phyloP scores from a whole-genome alignment of 2,888 invertebrate genomes.

The Lycaena phlaeas region DNA sequence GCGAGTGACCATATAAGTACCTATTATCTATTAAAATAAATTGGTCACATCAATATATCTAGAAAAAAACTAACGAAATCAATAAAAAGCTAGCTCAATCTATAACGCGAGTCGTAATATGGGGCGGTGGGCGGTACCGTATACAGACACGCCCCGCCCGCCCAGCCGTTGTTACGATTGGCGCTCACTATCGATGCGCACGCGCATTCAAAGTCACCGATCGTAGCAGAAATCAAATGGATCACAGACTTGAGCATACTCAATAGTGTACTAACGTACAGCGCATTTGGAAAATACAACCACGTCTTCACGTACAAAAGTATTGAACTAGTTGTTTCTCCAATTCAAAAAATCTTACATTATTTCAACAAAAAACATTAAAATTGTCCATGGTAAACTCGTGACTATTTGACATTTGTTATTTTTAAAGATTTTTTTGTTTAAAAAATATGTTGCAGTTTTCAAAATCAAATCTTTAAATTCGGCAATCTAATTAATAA shows the following conservation, averaged over 20 bases:
- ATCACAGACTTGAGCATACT: constrained; percentile 41
- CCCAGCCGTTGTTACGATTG: constrained; percentile 40
- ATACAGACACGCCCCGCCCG: constrained; percentile 34
- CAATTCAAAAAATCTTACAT: no score
- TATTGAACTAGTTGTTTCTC: no score
- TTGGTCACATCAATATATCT: constrained; percentile 5
- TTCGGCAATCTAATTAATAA: no score
- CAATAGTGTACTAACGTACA: constrained; percentile 12
- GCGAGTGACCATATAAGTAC: background rate
- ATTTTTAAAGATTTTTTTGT: no score
- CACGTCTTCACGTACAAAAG: no score
- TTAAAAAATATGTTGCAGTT: no score
- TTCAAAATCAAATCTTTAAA: no score
- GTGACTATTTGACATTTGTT: no score
- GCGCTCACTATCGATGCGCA: constrained; percentile 34
- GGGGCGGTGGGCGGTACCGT: constrained; percentile 46
- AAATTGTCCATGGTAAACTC: no score
- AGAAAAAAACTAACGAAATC: constrained; percentile 10
- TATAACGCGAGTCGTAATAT: constrained; percentile 41
- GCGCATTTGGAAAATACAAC: no score
- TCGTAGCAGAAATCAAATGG: constrained; percentile 43
- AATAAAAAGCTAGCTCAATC: constrained; percentile 23
- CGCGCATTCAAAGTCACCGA: constrained; percentile 34
- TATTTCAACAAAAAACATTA: no score
- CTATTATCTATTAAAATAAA: constrained; percentile 4